These are phyloP conservation scores for Holothuria scabra DNA, from an alignment of 53 echinoderm and acorn worm species.

Conservation along the genomic window DNA sequence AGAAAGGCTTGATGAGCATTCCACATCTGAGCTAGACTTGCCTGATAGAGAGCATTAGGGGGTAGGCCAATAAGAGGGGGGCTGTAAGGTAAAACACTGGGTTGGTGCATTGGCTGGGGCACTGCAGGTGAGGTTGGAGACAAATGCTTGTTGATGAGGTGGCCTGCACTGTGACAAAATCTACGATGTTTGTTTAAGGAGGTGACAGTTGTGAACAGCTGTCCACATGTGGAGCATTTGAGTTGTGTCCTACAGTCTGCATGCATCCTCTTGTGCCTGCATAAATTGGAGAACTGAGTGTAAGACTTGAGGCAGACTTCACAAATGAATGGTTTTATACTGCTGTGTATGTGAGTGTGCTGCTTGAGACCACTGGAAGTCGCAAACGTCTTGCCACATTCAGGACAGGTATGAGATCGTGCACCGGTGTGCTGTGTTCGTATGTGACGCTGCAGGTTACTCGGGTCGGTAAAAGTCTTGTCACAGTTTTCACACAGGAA, in stretches of 20 bases:
- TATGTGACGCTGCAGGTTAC: conserved; percentile 96
- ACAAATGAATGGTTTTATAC: conserved; percentile 97
- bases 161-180: conserved; percentile 89
- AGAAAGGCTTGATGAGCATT: conserved; percentile 94
- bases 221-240: conserved; percentile 89
- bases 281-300: conserved; percentile 98
- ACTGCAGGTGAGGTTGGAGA: conserved; percentile 16
- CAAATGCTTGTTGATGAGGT: conserved; percentile 80
- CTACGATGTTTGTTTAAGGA: conserved; percentile 96
- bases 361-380: conserved; percentile 95
- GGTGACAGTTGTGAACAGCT: conserved; percentile 92
- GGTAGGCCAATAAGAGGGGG: conserved; percentile 46
- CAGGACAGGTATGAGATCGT: conserved; percentile 92
- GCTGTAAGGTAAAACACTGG: conserved; percentile 27
- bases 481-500: conserved; percentile 96
- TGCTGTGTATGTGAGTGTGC: conserved; percentile 98
- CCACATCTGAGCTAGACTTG: conserved; percentile 89
- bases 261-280: conserved; percentile 98
- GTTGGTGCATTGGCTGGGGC: conserved; percentile 28
- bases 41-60: conserved; percentile 73
- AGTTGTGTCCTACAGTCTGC: conserved; percentile 96
- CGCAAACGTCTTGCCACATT: conserved; percentile 97
- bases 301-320: conserved; percentile 97
- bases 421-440: conserved; percentile 95
- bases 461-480: conserved; percentile 93